phyloP scores from a whole-genome alignment of 2,797 vertebrate genomes.

The Lutjanus campechanus region DNA sequence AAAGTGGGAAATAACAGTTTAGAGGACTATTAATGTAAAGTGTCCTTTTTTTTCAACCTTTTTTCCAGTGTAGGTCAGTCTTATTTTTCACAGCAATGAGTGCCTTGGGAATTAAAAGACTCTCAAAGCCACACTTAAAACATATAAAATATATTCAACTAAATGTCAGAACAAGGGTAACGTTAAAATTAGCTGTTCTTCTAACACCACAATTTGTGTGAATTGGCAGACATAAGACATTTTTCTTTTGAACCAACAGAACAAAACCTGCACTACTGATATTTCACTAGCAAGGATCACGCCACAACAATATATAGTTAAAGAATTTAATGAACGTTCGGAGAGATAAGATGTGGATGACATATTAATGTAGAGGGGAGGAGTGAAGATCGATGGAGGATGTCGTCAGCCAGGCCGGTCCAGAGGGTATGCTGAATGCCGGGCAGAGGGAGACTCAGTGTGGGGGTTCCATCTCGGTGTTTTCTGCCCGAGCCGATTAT shows the following conservation, averaged over 20 bases:
- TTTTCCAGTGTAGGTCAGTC: conserved; percentile 17
- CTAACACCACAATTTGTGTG: background rate
- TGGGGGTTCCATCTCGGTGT: too few species aligned
- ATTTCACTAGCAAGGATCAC: too few species aligned
- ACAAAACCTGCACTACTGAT: background rate
- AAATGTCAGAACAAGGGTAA: conserved; percentile 31
- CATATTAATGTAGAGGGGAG: too few species aligned
- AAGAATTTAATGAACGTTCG: too few species aligned
- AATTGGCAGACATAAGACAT: background rate
- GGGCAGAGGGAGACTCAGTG: too few species aligned
- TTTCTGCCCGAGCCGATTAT: too few species aligned
- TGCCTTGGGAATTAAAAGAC: conserved; percentile 27
- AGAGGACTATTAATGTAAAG: background rate
- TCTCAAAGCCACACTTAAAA: conserved; percentile 13
- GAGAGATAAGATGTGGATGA: too few species aligned
- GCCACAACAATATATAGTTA: too few species aligned
- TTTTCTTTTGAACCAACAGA: conserved; percentile 2
- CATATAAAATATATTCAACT: conserved; percentile 21
- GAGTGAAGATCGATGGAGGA: too few species aligned
- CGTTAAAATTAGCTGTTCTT: conserved; percentile 13
- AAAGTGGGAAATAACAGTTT: conserved; percentile 10
- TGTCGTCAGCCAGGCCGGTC: too few species aligned
- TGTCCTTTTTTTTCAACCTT: background rate
- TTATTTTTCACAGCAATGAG: conserved; percentile 7
- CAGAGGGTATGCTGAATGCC: too few species aligned